Percentiles rank a stretch among this genome's conserved stretches.
These are phyloP conservation scores for Parelbella ahira DNA, from an alignment of 2,888 invertebrate genomes.

Conservation along the genomic window DNA sequence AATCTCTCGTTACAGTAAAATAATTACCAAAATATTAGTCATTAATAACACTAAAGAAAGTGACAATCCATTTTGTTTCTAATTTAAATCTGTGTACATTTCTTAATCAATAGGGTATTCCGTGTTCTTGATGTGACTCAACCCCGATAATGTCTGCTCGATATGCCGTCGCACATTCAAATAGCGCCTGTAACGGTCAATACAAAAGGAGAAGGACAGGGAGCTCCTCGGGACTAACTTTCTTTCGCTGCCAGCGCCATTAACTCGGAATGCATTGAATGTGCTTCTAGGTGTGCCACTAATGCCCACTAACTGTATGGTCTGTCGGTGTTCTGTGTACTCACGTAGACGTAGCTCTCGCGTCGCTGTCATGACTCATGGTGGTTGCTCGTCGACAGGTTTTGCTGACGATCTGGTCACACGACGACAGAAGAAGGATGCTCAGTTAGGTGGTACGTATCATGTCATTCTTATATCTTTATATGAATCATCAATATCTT, in stretches of 20 bases:
- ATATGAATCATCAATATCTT: no score
- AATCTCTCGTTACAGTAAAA: no score
- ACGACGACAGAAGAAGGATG: conserved; percentile 76
- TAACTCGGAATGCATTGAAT: conserved; percentile 61
- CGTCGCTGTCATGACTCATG: conserved; percentile 24
- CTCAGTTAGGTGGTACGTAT: conserved; percentile 72
- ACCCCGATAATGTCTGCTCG: conserved; percentile 21
- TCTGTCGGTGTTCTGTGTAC: conserved; percentile 50
- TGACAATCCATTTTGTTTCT: no score
- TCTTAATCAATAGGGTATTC: no score
- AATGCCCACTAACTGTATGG: conserved; percentile 50
- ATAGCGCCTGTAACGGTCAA: no score
- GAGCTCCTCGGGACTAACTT: conserved; percentile 48
- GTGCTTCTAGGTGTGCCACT: conserved; percentile 75
- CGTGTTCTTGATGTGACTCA: no score
- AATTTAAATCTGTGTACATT: no score
- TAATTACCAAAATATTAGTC: no score
- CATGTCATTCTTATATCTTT: neutral
- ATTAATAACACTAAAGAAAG: no score
- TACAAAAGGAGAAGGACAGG: conserved; percentile 28
- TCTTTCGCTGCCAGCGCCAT: conserved; percentile 42
- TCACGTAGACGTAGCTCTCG: conserved; percentile 33
- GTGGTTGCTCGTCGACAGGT: conserved; percentile 48
- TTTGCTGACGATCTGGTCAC: conserved; percentile 78
- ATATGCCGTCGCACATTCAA: no score